A percentile compares a stretch with the other conserved stretches of the same genome.
Evolutionary conservation across 2,113 vertebrate species (phyloP).

Genomic region (Paracanthobrama guichenoti): DNA sequence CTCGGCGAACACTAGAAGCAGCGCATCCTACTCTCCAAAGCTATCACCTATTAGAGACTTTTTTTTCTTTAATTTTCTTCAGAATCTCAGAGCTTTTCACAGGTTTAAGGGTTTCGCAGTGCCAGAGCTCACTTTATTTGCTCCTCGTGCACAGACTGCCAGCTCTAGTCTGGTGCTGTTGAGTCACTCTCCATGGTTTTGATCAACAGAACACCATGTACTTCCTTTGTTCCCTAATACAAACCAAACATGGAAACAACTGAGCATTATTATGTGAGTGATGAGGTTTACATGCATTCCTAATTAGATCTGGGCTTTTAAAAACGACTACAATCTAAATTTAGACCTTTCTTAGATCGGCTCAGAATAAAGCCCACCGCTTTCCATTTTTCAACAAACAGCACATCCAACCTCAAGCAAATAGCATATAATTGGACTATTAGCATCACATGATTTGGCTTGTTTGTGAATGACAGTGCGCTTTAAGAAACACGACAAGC

Average conservation of each 20-base stretch:
- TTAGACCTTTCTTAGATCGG: slow-evolving; percentile 36
- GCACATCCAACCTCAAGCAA: slow-evolving; percentile 26
- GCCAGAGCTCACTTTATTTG: slow-evolving; percentile 9
- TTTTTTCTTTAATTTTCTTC: slow-evolving; percentile 17
- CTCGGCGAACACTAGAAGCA: background rate
- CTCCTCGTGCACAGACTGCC: slow-evolving; percentile 28
- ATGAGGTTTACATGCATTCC: slow-evolving; percentile 53
- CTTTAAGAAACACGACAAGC: slow-evolving; percentile 38
- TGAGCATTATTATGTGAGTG: slow-evolving; percentile 47
- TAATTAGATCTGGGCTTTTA: slow-evolving; percentile 36
- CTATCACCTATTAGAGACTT: background rate
- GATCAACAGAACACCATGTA: slow-evolving; percentile 49
- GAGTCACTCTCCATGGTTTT: slow-evolving; percentile 52
- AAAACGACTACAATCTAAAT: slow-evolving; percentile 45
- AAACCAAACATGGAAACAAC: slow-evolving; percentile 58
- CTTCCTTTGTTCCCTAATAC: slow-evolving; percentile 57
- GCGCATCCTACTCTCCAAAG: background rate
- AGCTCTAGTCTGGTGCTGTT: slow-evolving; percentile 1
- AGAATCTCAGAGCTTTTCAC: background rate
- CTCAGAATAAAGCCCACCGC: slow-evolving; percentile 32
- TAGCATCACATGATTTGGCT: slow-evolving; percentile 40
- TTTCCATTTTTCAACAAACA: slow-evolving; percentile 38
- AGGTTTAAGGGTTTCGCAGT: slow-evolving; percentile 1
- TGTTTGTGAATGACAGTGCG: slow-evolving; percentile 51
- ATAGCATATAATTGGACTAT: slow-evolving; percentile 48